These are phyloP conservation scores for Styela plicata DNA, from an alignment of 23 tunicate genomes.

Conservation along the genomic window DNA sequence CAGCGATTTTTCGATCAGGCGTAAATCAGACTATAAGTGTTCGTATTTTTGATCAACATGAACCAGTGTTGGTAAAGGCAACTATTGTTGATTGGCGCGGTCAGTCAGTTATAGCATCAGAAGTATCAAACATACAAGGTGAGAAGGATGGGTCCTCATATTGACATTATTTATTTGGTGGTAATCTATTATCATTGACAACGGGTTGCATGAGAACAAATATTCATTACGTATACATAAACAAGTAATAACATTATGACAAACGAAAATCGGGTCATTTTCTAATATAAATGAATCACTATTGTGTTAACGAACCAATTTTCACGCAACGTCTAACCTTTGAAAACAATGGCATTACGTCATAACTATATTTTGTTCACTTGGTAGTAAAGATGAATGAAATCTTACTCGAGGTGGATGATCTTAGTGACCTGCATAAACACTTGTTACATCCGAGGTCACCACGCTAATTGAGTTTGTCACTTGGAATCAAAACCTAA, in stretches of 20 bases:
- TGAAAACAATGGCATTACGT: neutral
- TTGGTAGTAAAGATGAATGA: neutral
- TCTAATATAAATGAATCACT: too few species aligned
- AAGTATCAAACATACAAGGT: constrained; percentile 9
- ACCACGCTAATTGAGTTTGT: neutral
- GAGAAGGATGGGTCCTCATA: neutral
- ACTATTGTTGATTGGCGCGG: constrained; percentile 75
- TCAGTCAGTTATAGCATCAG: constrained; percentile 42
- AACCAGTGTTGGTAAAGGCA: constrained; percentile 60
- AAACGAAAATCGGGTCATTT: too few species aligned
- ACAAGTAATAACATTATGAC: too few species aligned
- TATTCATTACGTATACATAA: too few species aligned
- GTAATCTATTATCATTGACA: too few species aligned
- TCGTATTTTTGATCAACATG: constrained; percentile 59
- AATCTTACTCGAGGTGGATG: neutral
- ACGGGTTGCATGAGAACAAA: too few species aligned
- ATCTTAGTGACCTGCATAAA: neutral
- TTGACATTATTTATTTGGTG: neutral
- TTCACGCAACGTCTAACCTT: neutral
- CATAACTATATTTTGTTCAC: neutral
- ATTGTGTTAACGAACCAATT: neutral
- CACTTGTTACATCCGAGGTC: neutral
- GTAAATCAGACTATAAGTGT: constrained; percentile 70
- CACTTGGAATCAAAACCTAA: too few species aligned
- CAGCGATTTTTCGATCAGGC: constrained; percentile 85